Evolutionary conservation across 2,797 vertebrate genomes (phyloP).

Genomic region (Sciaenops ocellatus): DNA sequence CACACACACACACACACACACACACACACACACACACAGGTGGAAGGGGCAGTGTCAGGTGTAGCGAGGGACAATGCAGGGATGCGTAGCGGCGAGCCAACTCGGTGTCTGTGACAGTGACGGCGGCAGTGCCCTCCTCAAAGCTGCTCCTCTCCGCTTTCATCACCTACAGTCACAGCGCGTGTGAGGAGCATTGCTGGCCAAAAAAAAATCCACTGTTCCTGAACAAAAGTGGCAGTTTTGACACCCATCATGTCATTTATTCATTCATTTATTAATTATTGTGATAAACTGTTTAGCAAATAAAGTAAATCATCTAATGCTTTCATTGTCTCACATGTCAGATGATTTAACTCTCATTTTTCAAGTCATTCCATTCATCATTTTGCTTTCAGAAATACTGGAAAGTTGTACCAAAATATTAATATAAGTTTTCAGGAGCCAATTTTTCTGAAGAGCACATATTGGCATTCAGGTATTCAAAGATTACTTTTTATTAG

Average conservation of each 20-base stretch:
- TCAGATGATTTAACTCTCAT: not conserved
- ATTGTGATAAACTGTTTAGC: no score
- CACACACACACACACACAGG: conserved; percentile 30
- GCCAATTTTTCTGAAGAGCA: not conserved
- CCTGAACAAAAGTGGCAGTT: not conserved
- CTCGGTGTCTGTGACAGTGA: conserved; percentile 66
- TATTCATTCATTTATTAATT: no score
- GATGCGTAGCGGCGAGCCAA: conserved; percentile 67
- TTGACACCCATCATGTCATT: not conserved
- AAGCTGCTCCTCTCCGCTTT: conserved; percentile 61
- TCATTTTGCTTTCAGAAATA: not conserved
- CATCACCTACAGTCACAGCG: conserved; percentile 31
- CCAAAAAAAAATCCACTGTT: conserved; percentile 11
- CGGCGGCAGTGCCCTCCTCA: conserved; percentile 41
- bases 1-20: conserved; percentile 22
- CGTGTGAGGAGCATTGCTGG: conserved; percentile 17
- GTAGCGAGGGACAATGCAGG: conserved; percentile 62
- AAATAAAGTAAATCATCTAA: not conserved
- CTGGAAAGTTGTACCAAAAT: no score
- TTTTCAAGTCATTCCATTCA: not conserved
- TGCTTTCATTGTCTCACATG: not conserved
- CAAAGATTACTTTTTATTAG: not conserved
- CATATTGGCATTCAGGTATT: not conserved
- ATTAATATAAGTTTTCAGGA: not conserved
- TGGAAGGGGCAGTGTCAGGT: conserved; percentile 73